Percentiles rank a stretch among this genome's conserved stretches.
phyloP scores from a whole-genome alignment of 2,113 vertebrate species.

The Petrocephalus microphthalmus region DNA sequence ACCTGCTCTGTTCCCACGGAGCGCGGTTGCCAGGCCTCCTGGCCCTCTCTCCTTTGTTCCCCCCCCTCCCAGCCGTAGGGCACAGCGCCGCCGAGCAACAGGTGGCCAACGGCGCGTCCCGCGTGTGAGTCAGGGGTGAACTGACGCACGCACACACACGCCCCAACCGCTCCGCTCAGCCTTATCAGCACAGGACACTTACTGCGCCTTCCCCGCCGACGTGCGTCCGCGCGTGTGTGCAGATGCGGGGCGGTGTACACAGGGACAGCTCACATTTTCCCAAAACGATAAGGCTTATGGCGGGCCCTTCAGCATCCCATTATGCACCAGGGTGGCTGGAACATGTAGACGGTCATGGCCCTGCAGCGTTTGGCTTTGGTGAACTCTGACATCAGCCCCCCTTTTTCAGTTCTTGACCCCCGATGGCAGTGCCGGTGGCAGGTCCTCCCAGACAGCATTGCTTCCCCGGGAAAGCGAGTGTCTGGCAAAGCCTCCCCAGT shows the following conservation, averaged over 20 bases:
- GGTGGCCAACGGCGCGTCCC: conserved; percentile 39
- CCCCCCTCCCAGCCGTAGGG: conserved; percentile 10
- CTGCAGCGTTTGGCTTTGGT: neutral
- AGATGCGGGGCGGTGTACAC: neutral
- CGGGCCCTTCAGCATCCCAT: neutral
- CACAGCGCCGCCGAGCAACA: conserved; percentile 36
- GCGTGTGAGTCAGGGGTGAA: neutral
- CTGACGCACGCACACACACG: neutral
- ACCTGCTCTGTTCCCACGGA: conserved; percentile 57
- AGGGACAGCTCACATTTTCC: neutral
- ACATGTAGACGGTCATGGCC: neutral
- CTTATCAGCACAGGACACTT: neutral
- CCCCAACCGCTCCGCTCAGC: neutral
- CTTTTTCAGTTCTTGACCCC: conserved; percentile 53
- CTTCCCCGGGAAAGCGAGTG: conserved; percentile 33
- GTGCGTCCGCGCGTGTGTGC: neutral
- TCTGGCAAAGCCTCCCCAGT: neutral
- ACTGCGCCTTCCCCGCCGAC: neutral
- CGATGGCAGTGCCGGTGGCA: conserved; percentile 55
- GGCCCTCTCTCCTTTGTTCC: conserved; percentile 32
- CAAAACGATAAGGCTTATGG: neutral
- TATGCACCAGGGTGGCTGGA: neutral
- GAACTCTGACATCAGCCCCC: neutral
- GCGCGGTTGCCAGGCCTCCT: conserved; percentile 38
- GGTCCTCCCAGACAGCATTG: conserved; percentile 71